Conservation (phyloP, 2,888 invertebrate species). For the Aspidiotus rigidus region DNA sequence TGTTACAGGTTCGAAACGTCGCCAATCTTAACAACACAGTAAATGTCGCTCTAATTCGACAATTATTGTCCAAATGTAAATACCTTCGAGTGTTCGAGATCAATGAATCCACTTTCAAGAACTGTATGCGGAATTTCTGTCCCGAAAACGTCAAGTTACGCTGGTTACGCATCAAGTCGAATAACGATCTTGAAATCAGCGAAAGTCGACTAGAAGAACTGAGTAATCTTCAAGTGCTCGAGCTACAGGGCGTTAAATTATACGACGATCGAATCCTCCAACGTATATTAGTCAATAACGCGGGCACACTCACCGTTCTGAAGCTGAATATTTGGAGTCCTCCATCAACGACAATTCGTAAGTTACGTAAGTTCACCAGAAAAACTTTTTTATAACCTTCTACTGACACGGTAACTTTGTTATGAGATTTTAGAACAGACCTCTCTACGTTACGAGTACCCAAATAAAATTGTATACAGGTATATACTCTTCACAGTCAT, state of each 20-base stretch:
- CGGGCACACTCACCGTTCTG: constrained; percentile 15
- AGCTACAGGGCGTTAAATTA: constrained; percentile 19
- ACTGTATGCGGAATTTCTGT: constrained; percentile 23
- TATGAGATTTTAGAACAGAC: too few relatives aligned
- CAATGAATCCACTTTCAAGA: constrained; percentile 11
- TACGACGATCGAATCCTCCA: constrained; percentile 15
- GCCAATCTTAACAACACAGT: constrained; percentile 22
- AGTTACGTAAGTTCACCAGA: too few relatives aligned
- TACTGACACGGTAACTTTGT: too few relatives aligned
- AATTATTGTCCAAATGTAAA: constrained; percentile 15
- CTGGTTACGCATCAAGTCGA: constrained; percentile 14
- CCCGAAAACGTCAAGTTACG: not conserved
- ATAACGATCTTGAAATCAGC: constrained; percentile 20
- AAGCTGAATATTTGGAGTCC: constrained; percentile 25
- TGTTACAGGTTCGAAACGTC: constrained; percentile 18
- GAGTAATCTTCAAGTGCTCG: constrained; percentile 5
- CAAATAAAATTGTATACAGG: too few relatives aligned
- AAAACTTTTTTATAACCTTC: too few relatives aligned
- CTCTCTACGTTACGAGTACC: too few relatives aligned
- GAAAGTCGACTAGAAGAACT: constrained; percentile 16
- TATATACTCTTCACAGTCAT: too few relatives aligned
- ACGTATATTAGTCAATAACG: constrained; percentile 16
- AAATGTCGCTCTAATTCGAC: constrained; percentile 13
- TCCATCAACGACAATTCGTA: not conserved
- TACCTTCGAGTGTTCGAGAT: constrained; percentile 12